Conservation (phyloP, 2,113 vertebrate species). For the Percopsis transmontana region DNA sequence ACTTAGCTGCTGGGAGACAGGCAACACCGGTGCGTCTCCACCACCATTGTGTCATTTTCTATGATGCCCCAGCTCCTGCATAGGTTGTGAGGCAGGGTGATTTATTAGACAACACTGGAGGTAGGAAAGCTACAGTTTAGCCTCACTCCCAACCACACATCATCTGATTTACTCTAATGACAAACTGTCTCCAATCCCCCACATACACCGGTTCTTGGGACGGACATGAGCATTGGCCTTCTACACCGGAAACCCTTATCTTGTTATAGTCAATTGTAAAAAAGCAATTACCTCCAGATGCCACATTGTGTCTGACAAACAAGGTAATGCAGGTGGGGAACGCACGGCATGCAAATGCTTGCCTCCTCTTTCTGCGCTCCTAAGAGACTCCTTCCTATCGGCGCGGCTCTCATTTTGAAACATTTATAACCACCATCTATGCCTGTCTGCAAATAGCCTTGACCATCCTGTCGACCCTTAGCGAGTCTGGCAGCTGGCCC, state of each 20-base stretch:
- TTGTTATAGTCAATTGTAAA: constrained; percentile 56
- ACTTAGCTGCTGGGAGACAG: no score
- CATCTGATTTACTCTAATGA: constrained; percentile 55
- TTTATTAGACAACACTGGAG: constrained; percentile 5
- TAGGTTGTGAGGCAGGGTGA: background rate
- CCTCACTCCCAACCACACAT: constrained; percentile 18
- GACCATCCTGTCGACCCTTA: background rate
- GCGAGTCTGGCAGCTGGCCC: no score
- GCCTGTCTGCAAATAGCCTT: constrained; percentile 22
- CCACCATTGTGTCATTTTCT: no score
- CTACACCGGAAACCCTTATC: constrained; percentile 43
- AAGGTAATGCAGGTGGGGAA: constrained; percentile 34
- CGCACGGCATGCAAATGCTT: constrained; percentile 20
- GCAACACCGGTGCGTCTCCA: no score
- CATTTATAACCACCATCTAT: constrained; percentile 41
- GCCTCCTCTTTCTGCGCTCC: constrained; percentile 2
- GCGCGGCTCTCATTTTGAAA: constrained; percentile 28
- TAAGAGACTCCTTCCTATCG: background rate
- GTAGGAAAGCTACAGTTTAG: no score
- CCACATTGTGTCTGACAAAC: constrained; percentile 40
- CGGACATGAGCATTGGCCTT: constrained; percentile 39
- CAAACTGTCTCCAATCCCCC: constrained; percentile 32
- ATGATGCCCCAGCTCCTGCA: background rate
- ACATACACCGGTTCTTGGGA: constrained; percentile 33
- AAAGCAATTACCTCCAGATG: constrained; percentile 66